A percentile compares a stretch with the other conserved stretches of the same genome.
phyloP scores from a whole-genome alignment of 2,113 vertebrate species.

The Telmatochromis brachygnathus region DNA sequence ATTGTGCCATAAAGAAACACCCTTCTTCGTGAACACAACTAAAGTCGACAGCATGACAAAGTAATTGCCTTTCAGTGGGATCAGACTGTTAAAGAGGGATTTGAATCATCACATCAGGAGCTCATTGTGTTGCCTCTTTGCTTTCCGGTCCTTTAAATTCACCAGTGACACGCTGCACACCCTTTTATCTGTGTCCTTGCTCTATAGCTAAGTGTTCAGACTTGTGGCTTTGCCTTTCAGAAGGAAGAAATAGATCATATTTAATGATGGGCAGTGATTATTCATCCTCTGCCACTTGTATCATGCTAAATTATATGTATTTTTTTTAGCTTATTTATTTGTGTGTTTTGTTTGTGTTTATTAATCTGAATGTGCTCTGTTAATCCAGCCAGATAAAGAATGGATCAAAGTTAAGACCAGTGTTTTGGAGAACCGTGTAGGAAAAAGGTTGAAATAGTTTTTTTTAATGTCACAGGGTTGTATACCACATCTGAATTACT shows the following conservation, averaged over 20 bases:
- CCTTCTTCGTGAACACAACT: background rate
- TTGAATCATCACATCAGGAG: background rate
- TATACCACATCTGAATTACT: background rate
- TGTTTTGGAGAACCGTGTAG: background rate
- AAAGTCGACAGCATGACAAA: background rate
- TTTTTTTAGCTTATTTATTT: background rate
- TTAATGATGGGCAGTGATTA: background rate
- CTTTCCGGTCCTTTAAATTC: conserved; percentile 3
- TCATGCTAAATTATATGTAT: background rate
- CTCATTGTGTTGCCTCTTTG: background rate
- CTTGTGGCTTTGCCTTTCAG: background rate
- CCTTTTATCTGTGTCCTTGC: background rate
- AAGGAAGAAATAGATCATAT: background rate
- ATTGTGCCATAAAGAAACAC: background rate
- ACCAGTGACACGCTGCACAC: background rate
- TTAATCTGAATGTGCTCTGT: background rate
- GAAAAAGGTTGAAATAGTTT: background rate
- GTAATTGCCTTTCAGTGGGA: background rate
- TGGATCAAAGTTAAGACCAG: background rate
- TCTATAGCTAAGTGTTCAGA: background rate
- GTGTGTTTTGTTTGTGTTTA: background rate
- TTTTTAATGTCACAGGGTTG: background rate
- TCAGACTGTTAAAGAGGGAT: background rate
- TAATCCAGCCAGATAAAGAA: background rate
- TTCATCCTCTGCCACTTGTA: background rate